Base-by-base conservation (phyloP, 1,140 invertebrate genomes). In the Leptinotarsa undecemlineata region DNA sequence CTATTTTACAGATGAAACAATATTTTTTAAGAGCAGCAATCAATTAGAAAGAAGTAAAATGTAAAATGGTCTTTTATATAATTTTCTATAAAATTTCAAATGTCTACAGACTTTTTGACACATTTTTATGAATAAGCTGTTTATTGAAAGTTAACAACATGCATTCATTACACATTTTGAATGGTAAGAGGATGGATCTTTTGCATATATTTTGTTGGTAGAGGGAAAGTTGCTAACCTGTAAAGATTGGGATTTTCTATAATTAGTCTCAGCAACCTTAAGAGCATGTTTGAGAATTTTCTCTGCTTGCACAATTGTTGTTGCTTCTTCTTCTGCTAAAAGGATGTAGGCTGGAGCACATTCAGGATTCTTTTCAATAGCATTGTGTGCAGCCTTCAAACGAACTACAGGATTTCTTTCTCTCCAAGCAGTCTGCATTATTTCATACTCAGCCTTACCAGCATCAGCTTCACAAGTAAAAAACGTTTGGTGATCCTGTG, bases 401-500 rank as follows among this genome's bases (percentile, higher is more conserved):
- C 98, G 88, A 6, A 95, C 93, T 76, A 93, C 90, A 1, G 96
- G 96, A 88, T 98, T 98, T 42, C 97, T 88, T 88, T 99, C 97
- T 78, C 98, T 87, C 97, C 97, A 99, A 17, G 97, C 98, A 71
- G 95, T 96, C 85, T 96, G 95, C 97, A 99, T 98, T 74, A 98
- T 95, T 88, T 98, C 96, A 87, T 97, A 98, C 84, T 98, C 97
- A 21, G 92, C 90, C 86, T 95, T 96, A 72, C 95, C 94, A 57
- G 89, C 88, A 86, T 98, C 96, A 72, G 92, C 91, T 85, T 98
- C 96, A 85, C 96, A 97, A 1, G 95, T 97, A 84, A 99, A 99
- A 87, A 98, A 98, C 13, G 96, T 98, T 85, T 99, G 98, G 87
- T 99, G 97, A 87, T 99, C 98, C 87, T 99, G 97, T 17, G 98